These are phyloP conservation scores for Gryllus longicercus DNA, from an alignment of 2,888 invertebrate genomes.

Conservation along the genomic window DNA sequence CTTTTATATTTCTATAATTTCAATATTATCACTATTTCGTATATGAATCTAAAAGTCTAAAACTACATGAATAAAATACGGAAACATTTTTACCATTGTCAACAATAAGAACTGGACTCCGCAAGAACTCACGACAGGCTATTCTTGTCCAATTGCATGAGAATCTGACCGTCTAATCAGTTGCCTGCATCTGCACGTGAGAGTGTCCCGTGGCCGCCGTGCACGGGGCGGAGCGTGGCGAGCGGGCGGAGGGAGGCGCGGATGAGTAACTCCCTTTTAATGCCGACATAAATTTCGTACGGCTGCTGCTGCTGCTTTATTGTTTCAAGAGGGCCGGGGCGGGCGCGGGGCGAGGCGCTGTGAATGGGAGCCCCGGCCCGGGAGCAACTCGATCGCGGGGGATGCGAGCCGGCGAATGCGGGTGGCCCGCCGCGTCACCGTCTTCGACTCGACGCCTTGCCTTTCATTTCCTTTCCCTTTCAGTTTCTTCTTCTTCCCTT, in stretches of 20 bases:
- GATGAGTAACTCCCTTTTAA: constrained; percentile 7
- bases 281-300: constrained; percentile 1
- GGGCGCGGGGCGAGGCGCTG: neutral
- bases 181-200: neutral
- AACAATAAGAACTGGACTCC: too few species aligned
- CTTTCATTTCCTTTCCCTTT: neutral
- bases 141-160: too few species aligned
- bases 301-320: neutral
- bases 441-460: neutral
- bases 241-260: neutral
- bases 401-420: neutral
- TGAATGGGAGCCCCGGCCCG: too few species aligned
- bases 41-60: too few species aligned
- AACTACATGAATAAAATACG: too few species aligned
- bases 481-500: neutral
- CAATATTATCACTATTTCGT: too few species aligned
- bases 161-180: too few species aligned
- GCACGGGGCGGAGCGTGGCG: neutral
- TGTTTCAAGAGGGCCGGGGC: neutral
- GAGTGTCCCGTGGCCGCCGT: neutral
- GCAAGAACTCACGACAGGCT: too few species aligned
- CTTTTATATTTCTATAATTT: too few species aligned
- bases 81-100: too few species aligned
- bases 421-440: neutral
- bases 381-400: neutral